A percentile compares a stretch with the other conserved stretches of the same genome.
Evolutionary conservation across 2,797 vertebrate genomes (phyloP).

Genomic region (Sebastes paucispinis): DNA sequence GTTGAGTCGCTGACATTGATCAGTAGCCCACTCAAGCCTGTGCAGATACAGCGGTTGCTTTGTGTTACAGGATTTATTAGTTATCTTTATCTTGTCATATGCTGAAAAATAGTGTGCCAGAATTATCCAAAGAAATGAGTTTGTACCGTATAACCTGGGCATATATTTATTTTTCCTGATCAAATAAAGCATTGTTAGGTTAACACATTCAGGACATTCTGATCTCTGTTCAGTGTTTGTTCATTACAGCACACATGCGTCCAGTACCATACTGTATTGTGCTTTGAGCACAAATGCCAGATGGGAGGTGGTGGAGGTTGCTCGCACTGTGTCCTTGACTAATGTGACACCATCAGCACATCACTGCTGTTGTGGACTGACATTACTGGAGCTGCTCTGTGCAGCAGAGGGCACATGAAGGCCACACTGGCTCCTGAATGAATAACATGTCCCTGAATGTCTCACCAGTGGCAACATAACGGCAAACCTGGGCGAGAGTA

Average conservation of each 20-base stretch:
- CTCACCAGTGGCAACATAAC: conserved; percentile 17
- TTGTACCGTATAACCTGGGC: not conserved
- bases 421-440: conserved; percentile 42
- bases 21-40: not conserved
- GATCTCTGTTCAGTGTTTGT: conserved; percentile 36
- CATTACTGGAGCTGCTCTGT: conserved; percentile 9
- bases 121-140: not conserved
- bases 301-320: conserved; percentile 49
- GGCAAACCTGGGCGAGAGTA: not conserved
- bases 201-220: conserved; percentile 1
- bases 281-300: conserved; percentile 42
- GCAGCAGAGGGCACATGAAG: conserved; percentile 54
- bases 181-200: not conserved
- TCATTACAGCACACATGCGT: conserved; percentile 7
- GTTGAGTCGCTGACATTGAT: not conserved
- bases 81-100: not conserved
- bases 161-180: not conserved
- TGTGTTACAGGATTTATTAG: not conserved
- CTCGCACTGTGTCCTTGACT: conserved; percentile 65
- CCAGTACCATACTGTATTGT: conserved; percentile 7
- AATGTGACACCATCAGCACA: conserved; percentile 48
- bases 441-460: conserved; percentile 56
- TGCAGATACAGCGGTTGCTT: not conserved
- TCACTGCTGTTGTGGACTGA: conserved; percentile 39
- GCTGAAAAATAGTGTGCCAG: not conserved